phyloP scores from a whole-genome alignment of 2,888 invertebrate species.

The Polyploca ridens region DNA sequence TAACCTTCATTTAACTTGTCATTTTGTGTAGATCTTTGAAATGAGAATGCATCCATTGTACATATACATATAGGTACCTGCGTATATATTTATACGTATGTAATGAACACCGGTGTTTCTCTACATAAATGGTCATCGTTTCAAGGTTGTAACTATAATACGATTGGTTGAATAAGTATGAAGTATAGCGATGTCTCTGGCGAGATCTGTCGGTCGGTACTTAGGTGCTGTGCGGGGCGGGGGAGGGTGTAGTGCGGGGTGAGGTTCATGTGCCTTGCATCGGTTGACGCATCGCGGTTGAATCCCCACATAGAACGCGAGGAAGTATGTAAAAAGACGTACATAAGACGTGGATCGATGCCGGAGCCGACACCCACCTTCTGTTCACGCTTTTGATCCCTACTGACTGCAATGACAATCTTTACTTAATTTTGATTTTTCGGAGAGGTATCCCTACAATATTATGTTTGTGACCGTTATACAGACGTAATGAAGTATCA shows the following conservation, averaged over 20 bases:
- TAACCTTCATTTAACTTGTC: neutral
- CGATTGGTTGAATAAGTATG: constrained; percentile 52
- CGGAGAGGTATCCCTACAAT: neutral
- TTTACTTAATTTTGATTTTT: neutral
- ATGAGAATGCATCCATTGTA: neutral
- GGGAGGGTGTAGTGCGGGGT: constrained; percentile 40
- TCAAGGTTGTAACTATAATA: constrained; percentile 60
- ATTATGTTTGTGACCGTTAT: neutral
- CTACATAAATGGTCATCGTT: constrained; percentile 53
- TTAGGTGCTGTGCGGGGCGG: constrained; percentile 28
- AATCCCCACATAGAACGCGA: constrained; percentile 79
- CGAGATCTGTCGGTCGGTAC: constrained; percentile 41
- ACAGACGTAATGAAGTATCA: neutral
- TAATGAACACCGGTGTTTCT: neutral
- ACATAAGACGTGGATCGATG: constrained; percentile 81
- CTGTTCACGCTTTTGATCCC: constrained; percentile 25
- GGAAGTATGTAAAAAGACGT: constrained; percentile 76
- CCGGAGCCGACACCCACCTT: constrained; percentile 64
- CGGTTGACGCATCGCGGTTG: constrained; percentile 81
- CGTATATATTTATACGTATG: neutral
- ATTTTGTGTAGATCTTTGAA: neutral
- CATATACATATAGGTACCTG: neutral
- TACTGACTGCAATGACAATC: constrained; percentile 26
- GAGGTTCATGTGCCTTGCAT: constrained; percentile 75
- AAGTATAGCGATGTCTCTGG: constrained; percentile 43